Evolutionary conservation across 2,888 invertebrate genomes (phyloP).

Genomic region (Lagria hirta): DNA sequence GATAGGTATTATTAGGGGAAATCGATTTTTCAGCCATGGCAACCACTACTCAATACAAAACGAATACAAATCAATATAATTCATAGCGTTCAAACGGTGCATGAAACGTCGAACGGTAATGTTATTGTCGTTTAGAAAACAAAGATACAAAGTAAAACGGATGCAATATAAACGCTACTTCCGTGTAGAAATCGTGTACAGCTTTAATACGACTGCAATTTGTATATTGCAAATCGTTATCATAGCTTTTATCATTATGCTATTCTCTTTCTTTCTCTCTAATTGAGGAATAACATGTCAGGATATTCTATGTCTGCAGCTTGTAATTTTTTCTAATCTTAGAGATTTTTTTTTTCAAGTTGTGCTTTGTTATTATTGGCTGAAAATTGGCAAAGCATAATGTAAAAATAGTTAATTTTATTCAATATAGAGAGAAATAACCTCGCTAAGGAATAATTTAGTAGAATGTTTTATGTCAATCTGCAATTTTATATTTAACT

Average conservation of each 20-base stretch:
- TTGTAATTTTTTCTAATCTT: constrained; percentile 1
- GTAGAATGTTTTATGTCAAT: too few relatives aligned
- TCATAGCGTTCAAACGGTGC: constrained; percentile 13
- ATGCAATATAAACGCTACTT: constrained; percentile 8
- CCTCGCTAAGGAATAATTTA: too few relatives aligned
- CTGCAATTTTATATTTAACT: too few relatives aligned
- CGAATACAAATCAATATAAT: constrained; percentile 25
- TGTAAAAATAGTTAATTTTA: neutral
- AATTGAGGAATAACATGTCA: constrained; percentile 8
- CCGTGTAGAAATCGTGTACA: constrained; percentile 6
- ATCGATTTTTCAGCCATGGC: constrained; percentile 35
- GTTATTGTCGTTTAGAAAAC: constrained; percentile 7
- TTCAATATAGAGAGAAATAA: neutral
- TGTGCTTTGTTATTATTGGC: neutral
- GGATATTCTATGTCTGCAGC: neutral
- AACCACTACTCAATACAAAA: constrained; percentile 38
- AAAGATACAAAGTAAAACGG: constrained; percentile 5
- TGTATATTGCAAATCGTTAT: constrained; percentile 10
- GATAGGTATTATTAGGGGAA: constrained; percentile 27
- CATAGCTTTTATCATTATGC: constrained; percentile 5
- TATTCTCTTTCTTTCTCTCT: constrained; percentile 9
- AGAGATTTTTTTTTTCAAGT: constrained; percentile 1
- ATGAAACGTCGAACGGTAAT: constrained; percentile 2
- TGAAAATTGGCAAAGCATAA: neutral
- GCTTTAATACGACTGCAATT: constrained; percentile 10